These are phyloP conservation scores for Cryptocheilus praepositus DNA, from an alignment of 2,888 invertebrate genomes.

Conservation along the genomic window DNA sequence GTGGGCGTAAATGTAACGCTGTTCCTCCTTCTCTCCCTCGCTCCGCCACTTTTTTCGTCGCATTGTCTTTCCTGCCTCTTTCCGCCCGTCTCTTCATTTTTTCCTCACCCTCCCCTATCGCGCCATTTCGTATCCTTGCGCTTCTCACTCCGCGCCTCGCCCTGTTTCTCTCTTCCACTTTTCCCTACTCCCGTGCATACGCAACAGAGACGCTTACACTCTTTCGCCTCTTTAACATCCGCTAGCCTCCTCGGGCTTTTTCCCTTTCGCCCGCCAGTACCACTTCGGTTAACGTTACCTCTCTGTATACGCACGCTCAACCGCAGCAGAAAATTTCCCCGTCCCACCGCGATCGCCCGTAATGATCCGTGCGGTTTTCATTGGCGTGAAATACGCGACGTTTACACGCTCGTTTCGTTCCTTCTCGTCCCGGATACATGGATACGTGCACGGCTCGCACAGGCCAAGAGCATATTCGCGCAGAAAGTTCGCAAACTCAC, in stretches of 20 bases:
- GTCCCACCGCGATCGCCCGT: conserved; percentile 53
- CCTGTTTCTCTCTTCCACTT: not conserved
- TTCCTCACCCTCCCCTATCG: conserved; percentile 13
- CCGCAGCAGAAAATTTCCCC: conserved; percentile 56
- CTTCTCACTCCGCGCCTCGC: conserved; percentile 35
- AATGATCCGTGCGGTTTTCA: conserved; percentile 61
- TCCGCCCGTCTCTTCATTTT: conserved; percentile 18
- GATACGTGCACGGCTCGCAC: conserved; percentile 35
- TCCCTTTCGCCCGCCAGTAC: conserved; percentile 19
- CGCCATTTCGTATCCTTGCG: conserved; percentile 16
- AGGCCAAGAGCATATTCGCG: conserved; percentile 34
- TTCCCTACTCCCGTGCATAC: conserved; percentile 29
- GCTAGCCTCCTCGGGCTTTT: not conserved
- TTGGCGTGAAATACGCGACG: conserved; percentile 60
- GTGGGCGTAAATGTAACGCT: conserved; percentile 60
- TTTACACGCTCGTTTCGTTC: conserved; percentile 55
- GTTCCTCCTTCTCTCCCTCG: conserved; percentile 32
- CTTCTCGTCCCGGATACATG: conserved; percentile 22
- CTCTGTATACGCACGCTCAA: conserved; percentile 20
- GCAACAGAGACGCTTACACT: conserved; percentile 1
- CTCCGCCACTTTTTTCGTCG: conserved; percentile 10
- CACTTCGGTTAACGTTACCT: conserved; percentile 27
- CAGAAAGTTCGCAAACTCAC: conserved; percentile 14
- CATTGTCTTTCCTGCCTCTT: conserved; percentile 19
- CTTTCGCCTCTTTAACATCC: conserved; percentile 8